phyloP scores from a whole-genome alignment of 2,888 invertebrate species.

The Drosophila prostipennis region DNA sequence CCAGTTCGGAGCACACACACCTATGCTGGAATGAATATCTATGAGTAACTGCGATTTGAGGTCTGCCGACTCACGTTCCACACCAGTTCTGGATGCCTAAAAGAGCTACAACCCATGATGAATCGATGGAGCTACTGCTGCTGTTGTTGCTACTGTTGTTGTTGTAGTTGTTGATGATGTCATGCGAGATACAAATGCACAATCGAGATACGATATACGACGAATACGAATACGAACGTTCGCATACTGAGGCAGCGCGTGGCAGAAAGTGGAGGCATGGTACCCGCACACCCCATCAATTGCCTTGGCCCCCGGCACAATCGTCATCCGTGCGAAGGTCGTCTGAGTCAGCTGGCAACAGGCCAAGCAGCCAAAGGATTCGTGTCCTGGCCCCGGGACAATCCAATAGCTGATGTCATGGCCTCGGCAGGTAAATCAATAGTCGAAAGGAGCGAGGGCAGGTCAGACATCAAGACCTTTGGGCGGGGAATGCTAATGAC shows the following conservation, averaged over 20 bases:
- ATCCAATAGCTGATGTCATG: slow-evolving; percentile 58
- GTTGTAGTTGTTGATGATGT: slow-evolving; percentile 64
- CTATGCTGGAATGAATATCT: slow-evolving; percentile 37
- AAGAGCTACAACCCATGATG: slow-evolving; percentile 36
- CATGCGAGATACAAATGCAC: slow-evolving; percentile 49
- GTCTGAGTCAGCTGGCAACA: slow-evolving; percentile 42
- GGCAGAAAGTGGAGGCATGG: slow-evolving; percentile 25
- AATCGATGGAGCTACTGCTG: slow-evolving; percentile 51
- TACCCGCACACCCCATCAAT: slow-evolving; percentile 51
- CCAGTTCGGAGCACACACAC: slow-evolving; percentile 44
- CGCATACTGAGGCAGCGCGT: slow-evolving; percentile 18
- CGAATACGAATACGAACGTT: background rate
- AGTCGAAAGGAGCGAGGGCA: slow-evolving; percentile 46
- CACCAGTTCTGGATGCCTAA: slow-evolving; percentile 61
- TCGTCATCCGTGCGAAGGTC: slow-evolving; percentile 59
- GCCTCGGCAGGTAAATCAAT: slow-evolving; percentile 61
- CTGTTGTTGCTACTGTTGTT: slow-evolving; percentile 7
- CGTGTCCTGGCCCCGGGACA: slow-evolving; percentile 29
- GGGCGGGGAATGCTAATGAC: slow-evolving; percentile 25
- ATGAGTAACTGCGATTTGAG: slow-evolving; percentile 59
- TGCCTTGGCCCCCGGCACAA: slow-evolving; percentile 29
- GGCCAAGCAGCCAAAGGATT: slow-evolving; percentile 11
- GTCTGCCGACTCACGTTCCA: slow-evolving; percentile 64
- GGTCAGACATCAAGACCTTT: slow-evolving; percentile 19
- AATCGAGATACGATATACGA: slow-evolving; percentile 18